Base-by-base conservation (phyloP, 1,140 invertebrate species). In the Potamilus streckersoni region DNA sequence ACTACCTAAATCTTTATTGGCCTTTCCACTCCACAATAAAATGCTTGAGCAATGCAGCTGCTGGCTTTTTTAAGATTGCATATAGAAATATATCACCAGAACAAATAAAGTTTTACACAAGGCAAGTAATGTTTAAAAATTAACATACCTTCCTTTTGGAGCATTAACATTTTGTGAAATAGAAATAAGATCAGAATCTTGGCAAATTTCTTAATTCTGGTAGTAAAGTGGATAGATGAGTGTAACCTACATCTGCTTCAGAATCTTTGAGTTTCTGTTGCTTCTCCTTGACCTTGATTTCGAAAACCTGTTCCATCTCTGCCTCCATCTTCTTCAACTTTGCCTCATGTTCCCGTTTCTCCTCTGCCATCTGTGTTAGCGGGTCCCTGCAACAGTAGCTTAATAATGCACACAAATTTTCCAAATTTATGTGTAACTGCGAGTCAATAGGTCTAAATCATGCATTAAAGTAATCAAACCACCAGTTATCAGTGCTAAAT, bases 361-460 rank as follows among this genome's bases (percentile, higher is more conserved):
- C 97, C 87, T 98, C 97, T 89, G 98, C 97, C 94, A 99, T 96
- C 90, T 98, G 97, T 77, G 96, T 96, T 79, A 99, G 91, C 66
- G 97, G 97, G 92, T 98, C 98, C 94, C 95, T 97, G 89, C 88
- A 91, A 90, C 60, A 81, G 71, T 63, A 49, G 38, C 38, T 8
- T 6, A 6, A 49, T 49, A 49, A 49, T 49, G 6, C 38, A 49
- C 11, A 49, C 6, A 6, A 49, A 49, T 8, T 49, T 49, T 49
- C 38, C 11, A 49, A 11, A 49, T 8, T 11, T 49, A 49, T 49
- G 38, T 49, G 6, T 8, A 49, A 49, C 11, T 49, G 38, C 38
- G 0, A 8, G 11, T 49, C 11, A 6, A 49, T 11, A 49, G 38
- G 38, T 11, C 6, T 49, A 8, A 49, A 49, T 49, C 38, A 49